Evolutionary conservation across 2,113 vertebrate species (phyloP), one percentile per base, ranked within the genome.

Genomic region (Clarias gariepinus): DNA sequence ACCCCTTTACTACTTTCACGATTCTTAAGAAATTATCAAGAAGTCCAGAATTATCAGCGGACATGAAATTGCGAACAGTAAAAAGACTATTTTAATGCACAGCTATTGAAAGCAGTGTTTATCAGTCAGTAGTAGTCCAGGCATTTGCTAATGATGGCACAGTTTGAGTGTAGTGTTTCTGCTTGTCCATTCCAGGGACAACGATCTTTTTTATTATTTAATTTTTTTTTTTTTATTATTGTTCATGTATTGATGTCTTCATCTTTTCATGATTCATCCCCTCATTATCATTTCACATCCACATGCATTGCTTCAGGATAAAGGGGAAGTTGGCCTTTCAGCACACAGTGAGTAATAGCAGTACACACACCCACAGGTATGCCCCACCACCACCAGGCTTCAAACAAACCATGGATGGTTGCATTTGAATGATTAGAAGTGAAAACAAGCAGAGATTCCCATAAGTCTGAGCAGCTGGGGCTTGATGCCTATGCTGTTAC

Each of bases 371-470:
- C n/a, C 36, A n/a, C 18, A 52, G 15, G 52, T 18, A 25, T 64
- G 79, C 63, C 58, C 58, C 58, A 63, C 33, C 30, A 80, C 36
- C 81, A 66, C 16, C 81, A 53, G 5, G 61, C 41, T 52, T 82
- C 57, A 3, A 28, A 33, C 28, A 3, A 61, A 21, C 33, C 30
- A 0, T 61, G 83, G 30, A 73, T 60, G 30, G 57, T 57, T 57
- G 55, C 68, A 4, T 47, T 52, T 61, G 30, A 73, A 18, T 3
- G 15, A 82, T 61, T 23, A 76, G 33, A 84, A 47, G 55, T 61
- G 23, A 74, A 61, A 76, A 74, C 30, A 58, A 41, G 55, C 57
- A 74, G 83, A 61, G 33, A 30, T 78, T 85, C 84, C 84, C 84
- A 64, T 85, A 79, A 80, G 41, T 55, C 61, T 30, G 36, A 60